Conservation (phyloP, 2,113 vertebrate species). For the Cercopithecus mona region DNA sequence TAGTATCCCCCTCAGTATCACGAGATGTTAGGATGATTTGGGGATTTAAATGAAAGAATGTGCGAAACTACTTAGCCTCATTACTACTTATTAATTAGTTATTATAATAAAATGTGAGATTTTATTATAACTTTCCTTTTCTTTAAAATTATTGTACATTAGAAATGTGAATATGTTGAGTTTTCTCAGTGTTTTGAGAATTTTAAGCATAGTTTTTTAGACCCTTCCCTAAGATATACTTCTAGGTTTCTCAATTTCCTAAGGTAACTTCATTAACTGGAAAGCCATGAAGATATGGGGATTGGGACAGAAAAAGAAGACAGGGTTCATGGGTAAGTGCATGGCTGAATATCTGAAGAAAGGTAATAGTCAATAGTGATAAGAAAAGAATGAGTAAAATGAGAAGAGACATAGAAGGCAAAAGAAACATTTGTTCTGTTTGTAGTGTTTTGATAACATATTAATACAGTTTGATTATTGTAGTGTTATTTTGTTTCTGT, state of each 20-base stretch:
- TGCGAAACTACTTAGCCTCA: background rate
- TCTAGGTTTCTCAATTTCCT: background rate
- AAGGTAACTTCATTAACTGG: background rate
- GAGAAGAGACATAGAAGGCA: background rate
- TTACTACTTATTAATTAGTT: background rate
- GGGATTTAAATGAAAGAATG: background rate
- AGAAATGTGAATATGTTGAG: background rate
- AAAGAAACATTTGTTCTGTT: background rate
- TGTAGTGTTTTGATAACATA: background rate
- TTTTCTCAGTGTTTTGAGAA: background rate
- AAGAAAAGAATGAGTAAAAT: background rate
- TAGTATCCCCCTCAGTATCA: background rate
- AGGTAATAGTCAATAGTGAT: background rate
- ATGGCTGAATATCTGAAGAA: background rate
- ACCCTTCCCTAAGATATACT: background rate
- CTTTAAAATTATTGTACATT: background rate
- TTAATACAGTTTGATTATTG: background rate
- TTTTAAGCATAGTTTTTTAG: conserved; percentile 3
- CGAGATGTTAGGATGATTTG: background rate
- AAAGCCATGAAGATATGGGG: background rate
- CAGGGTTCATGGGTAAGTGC: background rate
- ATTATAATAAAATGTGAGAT: background rate
- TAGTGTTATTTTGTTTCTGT: background rate
- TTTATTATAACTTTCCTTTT: background rate
- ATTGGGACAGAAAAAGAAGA: background rate